Percentiles rank a stretch among this genome's conserved stretches.
These are phyloP conservation scores for Pygathrix nemaeus DNA, from an alignment of 2,113 vertebrate species.

Conservation along the genomic window DNA sequence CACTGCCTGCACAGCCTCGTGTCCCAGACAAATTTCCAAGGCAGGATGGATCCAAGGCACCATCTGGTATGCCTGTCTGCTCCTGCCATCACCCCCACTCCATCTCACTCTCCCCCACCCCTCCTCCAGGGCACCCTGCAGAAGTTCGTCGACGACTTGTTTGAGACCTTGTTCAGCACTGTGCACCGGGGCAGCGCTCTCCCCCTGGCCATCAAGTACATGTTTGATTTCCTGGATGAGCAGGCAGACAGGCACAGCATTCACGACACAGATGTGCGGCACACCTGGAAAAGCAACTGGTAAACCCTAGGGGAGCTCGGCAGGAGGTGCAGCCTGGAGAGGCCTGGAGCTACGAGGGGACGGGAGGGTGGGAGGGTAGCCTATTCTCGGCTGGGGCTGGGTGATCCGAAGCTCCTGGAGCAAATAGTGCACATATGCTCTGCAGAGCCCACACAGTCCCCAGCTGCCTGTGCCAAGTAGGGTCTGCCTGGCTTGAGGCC, in stretches of 20 bases:
- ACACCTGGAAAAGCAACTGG: conserved; percentile 99
- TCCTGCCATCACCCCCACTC: neutral
- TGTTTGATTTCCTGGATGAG: conserved; percentile 99
- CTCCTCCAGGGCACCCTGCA: conserved; percentile 93
- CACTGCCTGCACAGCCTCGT: neutral
- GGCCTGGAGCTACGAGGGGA: neutral
- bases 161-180: conserved; percentile 98
- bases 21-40: neutral
- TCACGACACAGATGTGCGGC: conserved; percentile 95
- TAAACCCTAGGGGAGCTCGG: conserved; percentile 71
- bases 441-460: neutral
- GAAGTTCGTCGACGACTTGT: conserved; percentile 98
- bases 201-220: conserved; percentile 98
- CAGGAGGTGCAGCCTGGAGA: neutral
- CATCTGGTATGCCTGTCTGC: conserved; percentile 6
- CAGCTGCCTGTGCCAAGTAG: neutral
- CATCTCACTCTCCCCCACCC: neutral
- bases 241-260: conserved; percentile 97
- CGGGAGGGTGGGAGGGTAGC: neutral
- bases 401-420: neutral
- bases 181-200: conserved; percentile 96
- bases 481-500: neutral
- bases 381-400: neutral
- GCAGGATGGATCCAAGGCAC: neutral
- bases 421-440: neutral